A percentile compares a stretch with the other conserved stretches of the same genome.
Evolutionary conservation across 2,888 invertebrate species (phyloP).

Genomic region (Cecidostiba fungosa): DNA sequence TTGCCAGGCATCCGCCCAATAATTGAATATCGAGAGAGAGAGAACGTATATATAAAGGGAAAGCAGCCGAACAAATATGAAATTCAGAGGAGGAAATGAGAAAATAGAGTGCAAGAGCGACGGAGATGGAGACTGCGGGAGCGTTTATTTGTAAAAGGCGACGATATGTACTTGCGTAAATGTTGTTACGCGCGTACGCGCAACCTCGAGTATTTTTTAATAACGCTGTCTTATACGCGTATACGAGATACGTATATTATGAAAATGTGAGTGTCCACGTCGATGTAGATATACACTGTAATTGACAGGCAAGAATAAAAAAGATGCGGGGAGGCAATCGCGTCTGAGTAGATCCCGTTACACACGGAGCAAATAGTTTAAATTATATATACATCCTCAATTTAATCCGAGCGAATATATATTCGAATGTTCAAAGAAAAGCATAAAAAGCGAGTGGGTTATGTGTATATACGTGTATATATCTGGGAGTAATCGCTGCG

Average conservation of each 20-base stretch:
- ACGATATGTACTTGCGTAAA: background rate
- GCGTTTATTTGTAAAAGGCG: conserved; percentile 34
- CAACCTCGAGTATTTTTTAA: background rate
- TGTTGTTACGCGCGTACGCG: background rate
- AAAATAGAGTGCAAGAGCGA: conserved; percentile 44
- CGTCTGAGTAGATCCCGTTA: background rate
- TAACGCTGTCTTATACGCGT: too few relatives aligned
- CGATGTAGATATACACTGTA: background rate
- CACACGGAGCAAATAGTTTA: background rate
- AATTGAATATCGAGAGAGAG: conserved; percentile 76
- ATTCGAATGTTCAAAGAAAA: background rate
- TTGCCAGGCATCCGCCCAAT: conserved; percentile 72
- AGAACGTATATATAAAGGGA: conserved; percentile 53
- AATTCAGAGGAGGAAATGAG: conserved; percentile 63
- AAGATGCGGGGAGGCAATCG: background rate
- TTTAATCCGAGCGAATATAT: background rate
- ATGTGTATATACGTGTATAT: background rate
- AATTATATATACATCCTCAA: background rate
- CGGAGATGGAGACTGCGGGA: background rate
- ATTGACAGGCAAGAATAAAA: too few relatives aligned
- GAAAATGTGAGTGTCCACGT: too few relatives aligned
- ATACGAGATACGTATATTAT: too few relatives aligned
- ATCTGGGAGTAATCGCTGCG: conserved; percentile 65
- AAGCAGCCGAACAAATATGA: conserved; percentile 63
- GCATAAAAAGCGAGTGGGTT: too few relatives aligned